Evolutionary conservation across 64 coral and sea anemone species (phyloP), one percentile per base, ranked within the genome.

Genomic region (Stichodactyla mertensii): DNA sequence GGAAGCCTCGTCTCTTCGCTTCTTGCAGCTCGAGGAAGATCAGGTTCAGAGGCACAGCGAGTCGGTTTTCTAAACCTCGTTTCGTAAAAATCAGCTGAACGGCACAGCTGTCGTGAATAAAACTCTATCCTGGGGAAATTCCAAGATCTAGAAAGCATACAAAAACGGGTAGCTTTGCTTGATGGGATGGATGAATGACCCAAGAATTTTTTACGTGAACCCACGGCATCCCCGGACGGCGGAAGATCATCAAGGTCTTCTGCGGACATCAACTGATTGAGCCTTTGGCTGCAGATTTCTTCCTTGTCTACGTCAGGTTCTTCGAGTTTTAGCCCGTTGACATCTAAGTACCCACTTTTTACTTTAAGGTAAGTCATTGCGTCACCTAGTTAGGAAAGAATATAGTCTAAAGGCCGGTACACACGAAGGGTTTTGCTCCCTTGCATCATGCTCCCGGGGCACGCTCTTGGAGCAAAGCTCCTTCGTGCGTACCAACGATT

Each of bases 81-180:
- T 81, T 81, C 52, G 53, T 81, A 81, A 55, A 81, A 81, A 81
- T 81, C 78, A 53, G 78, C 36, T 16, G 78, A 81, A 20, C 78
- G 78, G n/a, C 78, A 81, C 10, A 53, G 16, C 15, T 81, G 16
- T 81, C 78, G 78, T 15, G 36, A 45, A 45, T 45, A 45, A 45
- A 45, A 45, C 15, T 59, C 57, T 16, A 59, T 59, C 57, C 28
- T 45, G 4, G 77, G 9, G 6, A 45, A 45, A 14, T 28, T 78
- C 24, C 53, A 81, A 53, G 78, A 81, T 53, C 24, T 74, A 31
- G 69, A 74, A 13, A 74, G 26, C 16, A 26, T 13, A 7, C 78
- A 45, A 81, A 81, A 55, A 31, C 78, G 78, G 53, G 78, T 81
- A 6, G 31, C 78, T 81, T 81, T 81, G 78, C 78, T 81, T 81